phyloP scores from a whole-genome alignment of 2,888 invertebrate genomes.

The Stratiomys singularior region DNA sequence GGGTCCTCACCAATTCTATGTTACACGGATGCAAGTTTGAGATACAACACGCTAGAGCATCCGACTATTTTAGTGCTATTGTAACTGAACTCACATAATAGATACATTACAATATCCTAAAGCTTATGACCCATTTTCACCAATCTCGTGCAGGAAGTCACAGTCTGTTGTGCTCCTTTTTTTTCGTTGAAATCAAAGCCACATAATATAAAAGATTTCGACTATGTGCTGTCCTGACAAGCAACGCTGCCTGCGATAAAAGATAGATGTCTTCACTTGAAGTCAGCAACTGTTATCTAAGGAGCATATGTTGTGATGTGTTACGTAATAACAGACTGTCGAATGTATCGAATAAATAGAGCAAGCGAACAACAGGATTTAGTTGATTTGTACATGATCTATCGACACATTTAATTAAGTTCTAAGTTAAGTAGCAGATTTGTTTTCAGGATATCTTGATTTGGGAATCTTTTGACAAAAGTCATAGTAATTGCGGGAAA shows the following conservation, averaged over 20 bases:
- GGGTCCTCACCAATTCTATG: neutral
- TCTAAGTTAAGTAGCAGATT: no score
- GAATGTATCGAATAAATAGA: neutral
- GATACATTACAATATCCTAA: neutral
- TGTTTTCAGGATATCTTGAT: no score
- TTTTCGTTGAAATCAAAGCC: neutral
- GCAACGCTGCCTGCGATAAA: neutral
- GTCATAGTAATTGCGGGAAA: no score
- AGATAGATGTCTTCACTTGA: slow-evolving; percentile 3
- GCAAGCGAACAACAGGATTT: no score
- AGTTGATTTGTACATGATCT: no score
- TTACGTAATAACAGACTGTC: neutral
- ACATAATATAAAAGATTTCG: slow-evolving; percentile 1
- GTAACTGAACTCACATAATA: neutral
- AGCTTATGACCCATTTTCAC: neutral
- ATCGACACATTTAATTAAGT: no score
- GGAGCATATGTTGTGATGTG: neutral
- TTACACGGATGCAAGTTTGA: neutral
- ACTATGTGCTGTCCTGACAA: neutral
- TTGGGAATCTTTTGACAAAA: no score
- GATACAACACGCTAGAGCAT: no score
- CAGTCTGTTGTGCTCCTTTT: neutral
- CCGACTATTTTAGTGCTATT: neutral
- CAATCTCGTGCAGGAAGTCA: neutral
- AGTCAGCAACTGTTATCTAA: slow-evolving; percentile 2